Evolutionary conservation across 2,797 vertebrate genomes (phyloP).

Genomic region (Myripristis jacobus): DNA sequence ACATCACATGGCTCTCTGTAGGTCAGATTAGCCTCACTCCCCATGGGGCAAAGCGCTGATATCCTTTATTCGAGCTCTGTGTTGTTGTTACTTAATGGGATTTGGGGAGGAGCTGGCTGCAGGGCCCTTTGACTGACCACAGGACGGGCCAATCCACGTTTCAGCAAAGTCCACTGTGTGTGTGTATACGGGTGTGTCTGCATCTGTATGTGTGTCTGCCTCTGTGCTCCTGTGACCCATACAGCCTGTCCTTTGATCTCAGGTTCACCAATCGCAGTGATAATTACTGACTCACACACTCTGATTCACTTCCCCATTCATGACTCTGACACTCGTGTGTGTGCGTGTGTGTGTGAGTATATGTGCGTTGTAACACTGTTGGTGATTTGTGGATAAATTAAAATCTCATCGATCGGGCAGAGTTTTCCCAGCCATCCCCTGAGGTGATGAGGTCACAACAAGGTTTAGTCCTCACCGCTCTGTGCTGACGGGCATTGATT

Average conservation of each 20-base stretch:
- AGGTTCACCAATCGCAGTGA: conserved; percentile 8
- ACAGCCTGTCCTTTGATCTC: conserved; percentile 4
- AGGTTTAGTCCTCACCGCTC: conserved; percentile 56
- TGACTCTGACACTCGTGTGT: neutral
- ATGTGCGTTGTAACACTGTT: conserved; percentile 16
- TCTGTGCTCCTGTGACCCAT: conserved; percentile 20
- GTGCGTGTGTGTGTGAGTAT: conserved; percentile 5
- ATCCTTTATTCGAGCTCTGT: conserved; percentile 45
- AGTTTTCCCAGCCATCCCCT: conserved; percentile 47
- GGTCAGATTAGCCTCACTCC: conserved; percentile 54
- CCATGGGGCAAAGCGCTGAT: conserved; percentile 42
- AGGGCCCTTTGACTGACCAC: conserved; percentile 41
- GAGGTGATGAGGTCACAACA: conserved; percentile 60
- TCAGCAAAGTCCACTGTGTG: conserved; percentile 12
- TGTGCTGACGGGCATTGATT: conserved; percentile 49
- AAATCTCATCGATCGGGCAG: conserved; percentile 59
- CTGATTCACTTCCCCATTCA: conserved; percentile 27
- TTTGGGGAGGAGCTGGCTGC: conserved; percentile 48
- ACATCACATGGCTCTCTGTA: conserved; percentile 58
- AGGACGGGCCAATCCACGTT: conserved; percentile 53
- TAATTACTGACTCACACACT: conserved; percentile 22
- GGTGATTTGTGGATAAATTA: conserved; percentile 61
- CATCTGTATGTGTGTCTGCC: conserved; percentile 14
- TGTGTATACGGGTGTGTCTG: conserved; percentile 1
- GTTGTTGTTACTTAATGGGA: conserved; percentile 59